phyloP scores from a whole-genome alignment of 92 coral and sea anemone genomes.

The Muricea muricata region DNA sequence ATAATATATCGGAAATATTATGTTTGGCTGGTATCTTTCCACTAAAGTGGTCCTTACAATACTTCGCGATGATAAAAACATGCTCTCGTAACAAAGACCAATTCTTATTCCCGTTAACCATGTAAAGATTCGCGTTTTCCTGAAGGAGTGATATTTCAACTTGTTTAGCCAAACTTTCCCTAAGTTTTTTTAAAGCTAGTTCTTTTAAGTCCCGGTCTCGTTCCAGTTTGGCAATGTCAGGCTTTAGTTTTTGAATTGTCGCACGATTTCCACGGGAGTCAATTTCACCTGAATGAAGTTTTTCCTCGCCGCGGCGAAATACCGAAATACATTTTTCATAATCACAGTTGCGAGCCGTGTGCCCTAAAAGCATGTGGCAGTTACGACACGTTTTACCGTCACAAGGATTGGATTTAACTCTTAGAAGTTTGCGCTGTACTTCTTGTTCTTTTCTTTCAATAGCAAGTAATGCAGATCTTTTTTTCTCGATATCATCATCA shows the following conservation, averaged over 20 bases:
- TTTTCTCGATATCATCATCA: conserved; percentile 40
- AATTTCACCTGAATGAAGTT: conserved; percentile 55
- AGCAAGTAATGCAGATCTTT: conserved; percentile 48
- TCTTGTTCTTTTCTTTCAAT: conserved; percentile 33
- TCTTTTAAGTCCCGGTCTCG: conserved; percentile 44
- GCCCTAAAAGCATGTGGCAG: conserved; percentile 65
- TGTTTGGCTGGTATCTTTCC: conserved; percentile 39
- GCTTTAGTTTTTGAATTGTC: conserved; percentile 44
- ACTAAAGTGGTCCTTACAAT: neutral
- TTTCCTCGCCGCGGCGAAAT: conserved; percentile 56
- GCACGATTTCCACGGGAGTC: conserved; percentile 43
- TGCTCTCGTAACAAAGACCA: neutral
- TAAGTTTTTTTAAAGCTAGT: conserved; percentile 17
- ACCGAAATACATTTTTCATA: conserved; percentile 49
- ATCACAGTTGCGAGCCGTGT: conserved; percentile 54
- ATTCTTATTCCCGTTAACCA: neutral
- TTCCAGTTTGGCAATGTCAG: conserved; percentile 51
- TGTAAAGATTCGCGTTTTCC: conserved; percentile 47
- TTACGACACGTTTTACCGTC: conserved; percentile 70
- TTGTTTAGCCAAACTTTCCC: conserved; percentile 44
- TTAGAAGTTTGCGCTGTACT: neutral
- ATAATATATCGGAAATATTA: conserved; percentile 22
- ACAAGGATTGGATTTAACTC: conserved; percentile 51
- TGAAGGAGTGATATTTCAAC: conserved; percentile 47
- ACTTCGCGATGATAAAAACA: neutral